These are phyloP conservation scores for Styela plicata DNA, from an alignment of 23 tunicate species.

Conservation along the genomic window DNA sequence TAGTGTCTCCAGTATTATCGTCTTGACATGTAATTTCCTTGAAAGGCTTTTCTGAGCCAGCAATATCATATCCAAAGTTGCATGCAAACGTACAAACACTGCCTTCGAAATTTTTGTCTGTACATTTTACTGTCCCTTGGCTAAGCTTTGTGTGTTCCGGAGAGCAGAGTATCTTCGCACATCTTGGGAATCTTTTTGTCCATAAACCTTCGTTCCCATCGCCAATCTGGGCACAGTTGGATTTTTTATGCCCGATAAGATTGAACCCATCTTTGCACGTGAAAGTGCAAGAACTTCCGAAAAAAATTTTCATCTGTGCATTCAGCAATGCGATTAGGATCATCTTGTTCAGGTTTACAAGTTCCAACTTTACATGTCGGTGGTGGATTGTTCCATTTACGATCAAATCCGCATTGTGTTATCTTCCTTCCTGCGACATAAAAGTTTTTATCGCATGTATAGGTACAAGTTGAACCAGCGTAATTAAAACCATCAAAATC, in stretches of 20 bases:
- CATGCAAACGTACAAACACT: conserved; percentile 44
- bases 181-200: conserved; percentile 36
- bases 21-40: not conserved
- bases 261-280: conserved; percentile 29
- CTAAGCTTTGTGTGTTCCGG: conserved; percentile 45
- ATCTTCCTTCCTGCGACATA: conserved; percentile 5
- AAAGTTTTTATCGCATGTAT: conserved; percentile 4
- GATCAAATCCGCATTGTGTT: not conserved
- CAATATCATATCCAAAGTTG: conserved; percentile 11
- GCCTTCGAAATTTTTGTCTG: conserved; percentile 24
- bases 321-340: not conserved
- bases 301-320: conserved; percentile 25
- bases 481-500: not conserved
- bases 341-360: not conserved
- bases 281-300: conserved; percentile 34
- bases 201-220: conserved; percentile 18
- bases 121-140: conserved; percentile 44
- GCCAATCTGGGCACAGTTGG: conserved; percentile 21
- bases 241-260: conserved; percentile 9
- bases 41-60: not conserved
- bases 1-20: not conserved
- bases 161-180: conserved; percentile 27
- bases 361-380: conserved; percentile 11
- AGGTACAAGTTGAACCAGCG: conserved; percentile 14
- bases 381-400: conserved; percentile 2